phyloP scores from a whole-genome alignment of 2,888 invertebrate genomes.

The Sinopyrophorus schimmeli region DNA sequence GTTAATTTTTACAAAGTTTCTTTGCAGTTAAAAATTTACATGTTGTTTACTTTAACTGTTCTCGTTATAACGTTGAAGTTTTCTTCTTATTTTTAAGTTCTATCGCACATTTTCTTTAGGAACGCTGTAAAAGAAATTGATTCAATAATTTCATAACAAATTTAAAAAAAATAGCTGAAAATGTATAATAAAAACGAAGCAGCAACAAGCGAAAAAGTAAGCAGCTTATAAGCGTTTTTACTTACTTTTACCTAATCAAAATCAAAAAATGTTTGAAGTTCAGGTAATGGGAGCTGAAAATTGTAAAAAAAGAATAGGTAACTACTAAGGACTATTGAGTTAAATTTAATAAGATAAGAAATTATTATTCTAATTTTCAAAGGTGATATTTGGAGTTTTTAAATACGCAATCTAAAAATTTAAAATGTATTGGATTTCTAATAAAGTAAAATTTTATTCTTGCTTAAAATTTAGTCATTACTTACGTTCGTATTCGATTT shows the following conservation, averaged over 20 bases:
- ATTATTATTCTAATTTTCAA: too few relatives aligned
- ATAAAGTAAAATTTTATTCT: not conserved
- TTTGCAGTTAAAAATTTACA: too few relatives aligned
- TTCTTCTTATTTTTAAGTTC: slow-evolving; percentile 56
- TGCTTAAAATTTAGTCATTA: slow-evolving; percentile 50
- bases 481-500: slow-evolving; percentile 92
- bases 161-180: not conserved
- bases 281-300: slow-evolving; percentile 16
- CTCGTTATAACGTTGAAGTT: too few relatives aligned
- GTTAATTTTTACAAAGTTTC: too few relatives aligned
- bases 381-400: too few relatives aligned
- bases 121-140: slow-evolving; percentile 66
- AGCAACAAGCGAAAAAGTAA: not conserved
- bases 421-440: not conserved
- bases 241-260: slow-evolving; percentile 15
- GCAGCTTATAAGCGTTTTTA: not conserved
- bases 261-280: slow-evolving; percentile 4
- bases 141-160: slow-evolving; percentile 3
- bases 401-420: too few relatives aligned
- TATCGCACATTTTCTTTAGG: slow-evolving; percentile 81
- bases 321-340: too few relatives aligned
- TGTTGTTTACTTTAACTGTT: too few relatives aligned
- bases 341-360: too few relatives aligned
- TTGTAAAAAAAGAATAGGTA: slow-evolving; percentile 8
- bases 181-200: not conserved